Conservation (phyloP, 2,888 invertebrate genomes). For the Lordiphosa fenestrarum region DNA sequence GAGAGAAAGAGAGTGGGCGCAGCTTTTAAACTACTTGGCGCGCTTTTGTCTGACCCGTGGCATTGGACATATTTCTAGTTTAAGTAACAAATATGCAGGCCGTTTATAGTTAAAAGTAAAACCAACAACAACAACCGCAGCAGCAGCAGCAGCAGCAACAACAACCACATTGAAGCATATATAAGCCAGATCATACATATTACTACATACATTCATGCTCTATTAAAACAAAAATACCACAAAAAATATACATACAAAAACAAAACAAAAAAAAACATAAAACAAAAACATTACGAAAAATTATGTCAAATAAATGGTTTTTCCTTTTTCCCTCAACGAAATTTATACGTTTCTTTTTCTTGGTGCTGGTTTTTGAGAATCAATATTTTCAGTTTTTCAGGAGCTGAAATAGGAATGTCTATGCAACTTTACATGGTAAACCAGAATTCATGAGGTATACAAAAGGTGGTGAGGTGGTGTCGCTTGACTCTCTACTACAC, state of each 20-base stretch:
- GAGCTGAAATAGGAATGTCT: too few species aligned
- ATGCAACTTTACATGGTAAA: too few species aligned
- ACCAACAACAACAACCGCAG: conserved; percentile 23
- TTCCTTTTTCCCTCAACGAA: conserved; percentile 75
- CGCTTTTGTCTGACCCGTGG: conserved; percentile 7
- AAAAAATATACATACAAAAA: conserved; percentile 34
- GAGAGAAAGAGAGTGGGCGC: conserved; percentile 12
- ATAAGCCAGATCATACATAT: conserved; percentile 66
- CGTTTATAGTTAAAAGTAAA: conserved; percentile 35
- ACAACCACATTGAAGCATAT: conserved; percentile 38
- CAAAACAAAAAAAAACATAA: conserved; percentile 20
- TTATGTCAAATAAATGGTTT: conserved; percentile 75
- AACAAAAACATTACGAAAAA: conserved; percentile 44
- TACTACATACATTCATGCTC: conserved; percentile 74
- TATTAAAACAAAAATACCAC: conserved; percentile 55
- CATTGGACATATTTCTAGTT: conserved; percentile 23
- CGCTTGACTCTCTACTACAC: too few species aligned
- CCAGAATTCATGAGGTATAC: too few species aligned
- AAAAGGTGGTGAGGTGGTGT: too few species aligned
- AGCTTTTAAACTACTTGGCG: conserved; percentile 1
- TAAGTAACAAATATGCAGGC: conserved; percentile 37
- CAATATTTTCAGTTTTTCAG: too few species aligned
- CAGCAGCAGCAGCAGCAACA: conserved; percentile 23
- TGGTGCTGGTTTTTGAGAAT: too few species aligned
- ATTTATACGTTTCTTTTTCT: conserved; percentile 3